Evolutionary conservation across 2,888 invertebrate genomes (phyloP), one percentile per base, ranked within the genome.

Genomic region (Polyommatus iphigenia): DNA sequence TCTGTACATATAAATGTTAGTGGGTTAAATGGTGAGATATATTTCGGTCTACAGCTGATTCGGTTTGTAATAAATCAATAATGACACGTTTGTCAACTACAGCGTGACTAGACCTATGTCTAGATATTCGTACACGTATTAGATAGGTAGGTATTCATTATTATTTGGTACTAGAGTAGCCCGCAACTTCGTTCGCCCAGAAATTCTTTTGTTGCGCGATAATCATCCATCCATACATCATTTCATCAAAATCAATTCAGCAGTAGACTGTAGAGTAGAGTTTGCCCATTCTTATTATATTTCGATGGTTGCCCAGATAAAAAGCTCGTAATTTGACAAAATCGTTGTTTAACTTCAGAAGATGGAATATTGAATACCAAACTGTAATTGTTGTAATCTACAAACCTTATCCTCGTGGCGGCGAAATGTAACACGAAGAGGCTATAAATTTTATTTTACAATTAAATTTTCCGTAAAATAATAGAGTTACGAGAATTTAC

Each of bases 1-100:
- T n/a, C n/a, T n/a, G n/a, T n/a, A n/a, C n/a, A 7, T 1, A 18
- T n/a, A 32, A 71, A 29, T 15, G 73, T 41, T 20, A 73, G 24
- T 73, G 13, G 46, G 73, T 41, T 24, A 72, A n/a, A 71, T 29
- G 24, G 41, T 20, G 41, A 41, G 72, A 20, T 20, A 73, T 73
- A 73, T 50, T 73, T 50, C 46, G 73, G 73, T 46, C 41, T 73
- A 24, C 15, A 50, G 10, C 18, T 24, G 20, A 20, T 73, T 73
- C 46, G 50, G 20, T n/a, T 73, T 20, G 50, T 46, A 73, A 73
- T 73, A 73, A 73, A 72, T 46, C 46, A 72, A 73, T 73, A 73
- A 24, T 36, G 13, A 20, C 46, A 46, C 73, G 20, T 50, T 50
- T 4, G 50, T 24, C 41, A 50, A n/a, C 24, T 46, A 20, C 24